Evolutionary conservation across 2,113 vertebrate species (phyloP).

Genomic region (Hippolais icterina): DNA sequence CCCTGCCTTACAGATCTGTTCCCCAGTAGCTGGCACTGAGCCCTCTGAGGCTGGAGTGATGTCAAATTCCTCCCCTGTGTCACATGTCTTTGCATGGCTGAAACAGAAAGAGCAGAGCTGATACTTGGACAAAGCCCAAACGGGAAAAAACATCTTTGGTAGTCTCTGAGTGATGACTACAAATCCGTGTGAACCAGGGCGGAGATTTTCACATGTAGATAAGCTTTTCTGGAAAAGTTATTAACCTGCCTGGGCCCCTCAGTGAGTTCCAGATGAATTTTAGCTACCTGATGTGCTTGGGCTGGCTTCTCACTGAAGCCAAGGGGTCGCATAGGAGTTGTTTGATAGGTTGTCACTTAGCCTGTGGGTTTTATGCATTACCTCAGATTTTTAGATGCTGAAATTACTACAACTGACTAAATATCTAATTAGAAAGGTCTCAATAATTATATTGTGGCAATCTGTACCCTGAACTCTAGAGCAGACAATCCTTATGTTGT

Average conservation of each 20-base stretch:
- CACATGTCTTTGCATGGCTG: neutral
- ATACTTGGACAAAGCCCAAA: slow-evolving; percentile 42
- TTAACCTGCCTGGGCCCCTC: neutral
- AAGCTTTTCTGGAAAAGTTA: slow-evolving; percentile 39
- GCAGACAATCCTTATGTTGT: neutral
- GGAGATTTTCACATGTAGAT: slow-evolving; percentile 57
- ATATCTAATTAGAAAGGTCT: neutral
- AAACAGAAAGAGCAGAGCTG: neutral
- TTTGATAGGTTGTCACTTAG: neutral
- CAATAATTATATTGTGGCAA: neutral
- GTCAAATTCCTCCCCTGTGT: neutral
- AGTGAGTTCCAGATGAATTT: accelerated
- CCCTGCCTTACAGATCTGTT: neutral
- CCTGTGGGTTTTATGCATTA: neutral
- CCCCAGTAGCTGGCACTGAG: neutral
- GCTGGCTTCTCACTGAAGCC: neutral
- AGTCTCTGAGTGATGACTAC: neutral
- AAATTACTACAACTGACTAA: neutral
- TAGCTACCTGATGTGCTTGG: neutral
- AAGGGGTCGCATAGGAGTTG: neutral
- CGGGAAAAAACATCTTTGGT: slow-evolving; percentile 34
- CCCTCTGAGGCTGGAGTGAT: slow-evolving; percentile 5
- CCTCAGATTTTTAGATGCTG: neutral
- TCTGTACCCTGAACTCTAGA: neutral
- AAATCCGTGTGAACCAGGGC: slow-evolving; percentile 26